These are phyloP conservation scores for Ephydatia muelleri DNA, from an alignment of 37 sponge, comb jelly and placozoan genomes.

Conservation along the genomic window DNA sequence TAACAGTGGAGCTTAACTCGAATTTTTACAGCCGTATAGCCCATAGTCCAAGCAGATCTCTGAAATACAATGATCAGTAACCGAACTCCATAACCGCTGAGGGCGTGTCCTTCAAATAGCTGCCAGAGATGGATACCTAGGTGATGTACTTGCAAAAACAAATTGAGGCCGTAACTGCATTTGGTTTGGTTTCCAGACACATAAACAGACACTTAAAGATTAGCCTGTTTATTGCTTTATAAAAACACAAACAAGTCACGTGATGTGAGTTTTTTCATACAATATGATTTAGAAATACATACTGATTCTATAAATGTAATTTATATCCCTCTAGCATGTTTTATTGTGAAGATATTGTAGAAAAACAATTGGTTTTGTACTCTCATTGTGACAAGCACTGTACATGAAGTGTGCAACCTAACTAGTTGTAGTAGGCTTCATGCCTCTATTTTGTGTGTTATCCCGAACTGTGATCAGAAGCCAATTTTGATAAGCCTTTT, in stretches of 20 bases:
- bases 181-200: slow-evolving; percentile 1
- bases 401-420: no score
- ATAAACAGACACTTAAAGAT: not conserved
- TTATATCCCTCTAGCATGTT: not conserved
- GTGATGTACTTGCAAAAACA: not conserved
- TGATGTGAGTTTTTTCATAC: not conserved
- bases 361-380: not conserved
- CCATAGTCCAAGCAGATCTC: not conserved
- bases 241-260: not conserved
- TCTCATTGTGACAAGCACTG: not conserved
- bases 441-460: no score
- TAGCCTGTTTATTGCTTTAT: not conserved
- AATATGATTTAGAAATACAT: not conserved
- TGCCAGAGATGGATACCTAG: not conserved
- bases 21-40: slow-evolving; percentile 1
- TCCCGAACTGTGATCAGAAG: no score
- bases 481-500: no score
- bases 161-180: not conserved
- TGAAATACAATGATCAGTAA: not conserved
- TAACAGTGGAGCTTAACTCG: not conserved
- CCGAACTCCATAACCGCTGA: not conserved
- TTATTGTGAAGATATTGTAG: not conserved
- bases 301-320: not conserved
- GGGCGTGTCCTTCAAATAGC: not conserved
- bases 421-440: no score